These are phyloP conservation scores for Nowickia ferox DNA, from an alignment of 2,888 invertebrate genomes.

Conservation along the genomic window DNA sequence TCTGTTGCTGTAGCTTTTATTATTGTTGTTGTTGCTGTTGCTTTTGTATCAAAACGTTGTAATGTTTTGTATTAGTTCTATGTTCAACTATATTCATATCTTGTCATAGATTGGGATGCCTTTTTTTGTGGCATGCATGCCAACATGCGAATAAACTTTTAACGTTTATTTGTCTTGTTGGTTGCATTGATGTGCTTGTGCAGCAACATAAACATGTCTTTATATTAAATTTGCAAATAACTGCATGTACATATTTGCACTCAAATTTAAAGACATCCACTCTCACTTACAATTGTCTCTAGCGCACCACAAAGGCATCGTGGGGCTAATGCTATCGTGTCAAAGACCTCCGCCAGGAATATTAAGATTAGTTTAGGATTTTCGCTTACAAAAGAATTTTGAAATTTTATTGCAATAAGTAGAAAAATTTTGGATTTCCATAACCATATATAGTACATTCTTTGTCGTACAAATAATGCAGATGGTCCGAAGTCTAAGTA, in stretches of 20 bases:
- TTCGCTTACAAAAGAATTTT: background rate
- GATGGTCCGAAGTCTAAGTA: background rate
- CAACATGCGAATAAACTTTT: constrained; percentile 68
- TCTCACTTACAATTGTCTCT: background rate
- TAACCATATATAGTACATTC: too few species aligned
- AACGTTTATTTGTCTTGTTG: constrained; percentile 29
- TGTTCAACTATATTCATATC: constrained; percentile 69
- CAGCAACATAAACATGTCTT: constrained; percentile 49
- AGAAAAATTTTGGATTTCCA: too few species aligned
- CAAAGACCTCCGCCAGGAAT: too few species aligned
- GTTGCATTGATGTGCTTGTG: constrained; percentile 31
- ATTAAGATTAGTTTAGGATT: too few species aligned
- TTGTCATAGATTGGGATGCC: constrained; percentile 70
- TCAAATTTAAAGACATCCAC: background rate
- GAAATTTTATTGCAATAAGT: too few species aligned
- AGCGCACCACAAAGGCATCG: background rate
- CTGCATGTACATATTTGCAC: background rate
- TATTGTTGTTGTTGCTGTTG: constrained; percentile 27
- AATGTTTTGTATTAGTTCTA: constrained; percentile 70
- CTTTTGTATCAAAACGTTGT: constrained; percentile 42
- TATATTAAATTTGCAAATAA: constrained; percentile 40
- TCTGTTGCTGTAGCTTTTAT: constrained; percentile 34
- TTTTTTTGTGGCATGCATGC: constrained; percentile 63
- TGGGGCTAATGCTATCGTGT: too few species aligned
- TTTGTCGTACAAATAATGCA: too few species aligned